These are phyloP conservation scores for Brachypalpus laphriformis DNA, from an alignment of 2,888 invertebrate genomes.

Conservation along the genomic window DNA sequence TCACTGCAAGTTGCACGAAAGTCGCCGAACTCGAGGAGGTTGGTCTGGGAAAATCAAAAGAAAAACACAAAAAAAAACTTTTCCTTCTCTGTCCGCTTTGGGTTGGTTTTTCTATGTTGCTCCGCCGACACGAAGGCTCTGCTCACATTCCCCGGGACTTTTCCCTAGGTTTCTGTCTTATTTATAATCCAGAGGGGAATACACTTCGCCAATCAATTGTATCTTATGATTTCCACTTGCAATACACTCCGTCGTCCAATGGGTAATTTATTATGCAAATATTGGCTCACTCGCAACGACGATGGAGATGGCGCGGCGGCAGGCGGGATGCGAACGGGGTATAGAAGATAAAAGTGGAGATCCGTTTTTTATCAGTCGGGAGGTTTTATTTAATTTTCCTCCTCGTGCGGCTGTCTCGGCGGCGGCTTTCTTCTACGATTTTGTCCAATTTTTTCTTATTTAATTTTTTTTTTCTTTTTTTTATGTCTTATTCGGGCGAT, in stretches of 20 bases:
- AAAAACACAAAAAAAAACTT: constrained; percentile 17
- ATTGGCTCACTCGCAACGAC: constrained; percentile 51
- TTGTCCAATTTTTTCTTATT: constrained; percentile 54
- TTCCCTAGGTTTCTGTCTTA: background rate
- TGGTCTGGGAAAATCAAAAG: constrained; percentile 3
- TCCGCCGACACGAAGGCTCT: background rate
- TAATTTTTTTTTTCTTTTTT: constrained; percentile 34
- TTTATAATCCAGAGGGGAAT: constrained; percentile 41
- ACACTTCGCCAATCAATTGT: constrained; percentile 25
- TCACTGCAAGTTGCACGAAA: constrained; percentile 29
- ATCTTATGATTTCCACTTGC: constrained; percentile 64
- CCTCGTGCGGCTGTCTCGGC: constrained; percentile 8
- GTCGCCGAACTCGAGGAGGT: constrained; percentile 1
- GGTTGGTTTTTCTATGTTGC: constrained; percentile 3
- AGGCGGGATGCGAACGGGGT: background rate
- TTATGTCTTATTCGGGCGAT: constrained; percentile 41
- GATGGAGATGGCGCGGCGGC: background rate
- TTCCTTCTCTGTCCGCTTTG: constrained; percentile 12
- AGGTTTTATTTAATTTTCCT: constrained; percentile 3
- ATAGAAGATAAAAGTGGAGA: background rate
- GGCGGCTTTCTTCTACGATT: constrained; percentile 21
- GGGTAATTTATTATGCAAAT: constrained; percentile 72
- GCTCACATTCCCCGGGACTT: constrained; percentile 15
- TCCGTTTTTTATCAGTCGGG: background rate
- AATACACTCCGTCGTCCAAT: constrained; percentile 53